Evolutionary conservation across 1,140 invertebrate genomes (phyloP).

Genomic region (Pentalonia nigronervosa): DNA sequence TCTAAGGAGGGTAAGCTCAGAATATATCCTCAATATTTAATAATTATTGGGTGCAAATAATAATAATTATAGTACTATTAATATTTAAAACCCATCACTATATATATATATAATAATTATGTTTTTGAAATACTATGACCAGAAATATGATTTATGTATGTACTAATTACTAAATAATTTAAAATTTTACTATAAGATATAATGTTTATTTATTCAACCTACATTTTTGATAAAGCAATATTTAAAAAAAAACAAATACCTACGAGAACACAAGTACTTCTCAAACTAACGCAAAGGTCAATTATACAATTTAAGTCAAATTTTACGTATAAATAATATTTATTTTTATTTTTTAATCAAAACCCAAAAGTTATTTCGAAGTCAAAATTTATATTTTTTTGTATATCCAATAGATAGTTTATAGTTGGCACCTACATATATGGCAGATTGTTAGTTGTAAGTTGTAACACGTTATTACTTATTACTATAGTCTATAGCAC

Average conservation of each 20-base stretch:
- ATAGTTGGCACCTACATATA: too few species aligned
- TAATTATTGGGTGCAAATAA: too few species aligned
- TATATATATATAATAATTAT: not conserved
- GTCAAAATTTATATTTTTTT: not conserved
- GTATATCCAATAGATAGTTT: not conserved
- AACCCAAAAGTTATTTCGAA: not conserved
- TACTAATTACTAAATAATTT: not conserved
- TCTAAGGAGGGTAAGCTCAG: not conserved
- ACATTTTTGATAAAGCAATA: not conserved
- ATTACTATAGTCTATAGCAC: too few species aligned
- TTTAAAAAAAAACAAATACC: not conserved
- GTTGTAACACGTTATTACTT: not conserved
- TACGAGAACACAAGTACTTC: not conserved
- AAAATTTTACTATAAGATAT: not conserved
- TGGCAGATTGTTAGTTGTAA: not conserved
- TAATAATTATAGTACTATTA: not conserved
- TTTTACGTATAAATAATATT: not conserved
- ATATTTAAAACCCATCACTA: not conserved
- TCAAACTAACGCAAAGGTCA: not conserved
- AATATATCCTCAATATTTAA: not conserved
- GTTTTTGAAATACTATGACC: not conserved
- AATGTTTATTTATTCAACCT: not conserved
- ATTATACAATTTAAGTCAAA: slow-evolving; percentile 2
- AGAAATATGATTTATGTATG: not conserved
- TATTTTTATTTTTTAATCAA: slow-evolving; percentile 9